phyloP scores from a whole-genome alignment of 2,888 invertebrate genomes.

The Hirtodrosophila histrioides region DNA sequence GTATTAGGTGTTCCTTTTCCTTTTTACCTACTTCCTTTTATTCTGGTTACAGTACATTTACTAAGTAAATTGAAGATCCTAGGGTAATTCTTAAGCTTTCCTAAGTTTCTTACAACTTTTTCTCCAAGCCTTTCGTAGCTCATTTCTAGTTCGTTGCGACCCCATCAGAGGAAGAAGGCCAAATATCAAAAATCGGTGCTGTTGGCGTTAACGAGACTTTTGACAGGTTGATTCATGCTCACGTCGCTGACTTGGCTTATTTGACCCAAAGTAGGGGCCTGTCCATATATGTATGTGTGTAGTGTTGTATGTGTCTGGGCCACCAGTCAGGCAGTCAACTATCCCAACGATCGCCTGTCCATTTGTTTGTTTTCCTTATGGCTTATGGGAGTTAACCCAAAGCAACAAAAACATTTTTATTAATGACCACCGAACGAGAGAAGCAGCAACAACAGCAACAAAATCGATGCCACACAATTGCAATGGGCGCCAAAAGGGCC shows the following conservation, averaged over 20 bases:
- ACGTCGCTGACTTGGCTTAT: slow-evolving; percentile 79
- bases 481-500: slow-evolving; percentile 79
- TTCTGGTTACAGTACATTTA: too few species aligned
- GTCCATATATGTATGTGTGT: slow-evolving; percentile 23
- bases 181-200: slow-evolving; percentile 76
- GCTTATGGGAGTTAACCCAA: slow-evolving; percentile 69
- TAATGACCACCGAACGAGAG: slow-evolving; percentile 67
- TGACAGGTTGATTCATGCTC: slow-evolving; percentile 84
- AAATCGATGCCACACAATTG: slow-evolving; percentile 67
- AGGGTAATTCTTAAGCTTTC: too few species aligned
- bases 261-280: slow-evolving; percentile 70
- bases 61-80: too few species aligned
- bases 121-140: slow-evolving; percentile 34
- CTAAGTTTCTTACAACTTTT: too few species aligned
- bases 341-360: slow-evolving; percentile 55
- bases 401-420: slow-evolving; percentile 75
- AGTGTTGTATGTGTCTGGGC: slow-evolving; percentile 41
- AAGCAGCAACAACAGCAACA: slow-evolving; percentile 9
- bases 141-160: slow-evolving; percentile 70
- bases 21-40: too few species aligned
- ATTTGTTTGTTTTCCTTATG: slow-evolving; percentile 73
- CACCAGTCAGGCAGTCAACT: slow-evolving; percentile 51
- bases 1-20: too few species aligned
- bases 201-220: slow-evolving; percentile 84
- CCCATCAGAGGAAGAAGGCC: slow-evolving; percentile 47